Base-by-base conservation (phyloP, 2,797 vertebrate species). In the Tarsius wallacei region DNA sequence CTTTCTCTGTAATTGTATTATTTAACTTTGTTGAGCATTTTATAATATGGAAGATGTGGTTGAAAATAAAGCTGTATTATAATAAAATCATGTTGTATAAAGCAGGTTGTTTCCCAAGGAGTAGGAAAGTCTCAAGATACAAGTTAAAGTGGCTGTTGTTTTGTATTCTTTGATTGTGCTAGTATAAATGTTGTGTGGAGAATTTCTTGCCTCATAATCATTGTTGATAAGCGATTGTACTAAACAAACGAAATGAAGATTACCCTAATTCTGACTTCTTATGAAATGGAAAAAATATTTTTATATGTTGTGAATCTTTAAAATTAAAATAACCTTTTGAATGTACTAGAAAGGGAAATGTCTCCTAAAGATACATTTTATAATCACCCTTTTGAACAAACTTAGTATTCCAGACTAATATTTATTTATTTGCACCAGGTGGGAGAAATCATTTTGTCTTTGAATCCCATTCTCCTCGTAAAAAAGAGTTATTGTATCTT, bases 11-110 rank as follows among this genome's bases (percentile, higher is more conserved):
- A 91, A 97, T 97, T 96, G 51, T 96, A 92, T 97, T 97, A 94
- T 97, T 97, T 97, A 98, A 97, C 89, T 97, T 94, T 64, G 89
- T 91, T 96, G 96, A 94, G 47, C 87, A 94, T 91, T 97, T 96
- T 97, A 86, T 93, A 96, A 93, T 96, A 78, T 90, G 94, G 76
- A 97, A 87, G 76, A 98, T 93, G 80, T 89, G 42, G 74, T 89
- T 97, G 88, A 96, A 97, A 96, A 94, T 92, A 93, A 95, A 97
- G 64, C 93, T 96, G 97, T 93, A 73, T 93, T 97, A 73, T 93
- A 96, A 94, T 97, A 93, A 96, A 97, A 96, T 92, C 70, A 87
- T 94, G 95, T 95, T 3, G 0, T 96, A 59, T 93, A 94, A 89
- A 93, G 78, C 82, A 95, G 55, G 76, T 89, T 96, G 90, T 94